These are phyloP conservation scores for Rosalia funebris DNA, from an alignment of 2,888 invertebrate genomes.

Conservation along the genomic window DNA sequence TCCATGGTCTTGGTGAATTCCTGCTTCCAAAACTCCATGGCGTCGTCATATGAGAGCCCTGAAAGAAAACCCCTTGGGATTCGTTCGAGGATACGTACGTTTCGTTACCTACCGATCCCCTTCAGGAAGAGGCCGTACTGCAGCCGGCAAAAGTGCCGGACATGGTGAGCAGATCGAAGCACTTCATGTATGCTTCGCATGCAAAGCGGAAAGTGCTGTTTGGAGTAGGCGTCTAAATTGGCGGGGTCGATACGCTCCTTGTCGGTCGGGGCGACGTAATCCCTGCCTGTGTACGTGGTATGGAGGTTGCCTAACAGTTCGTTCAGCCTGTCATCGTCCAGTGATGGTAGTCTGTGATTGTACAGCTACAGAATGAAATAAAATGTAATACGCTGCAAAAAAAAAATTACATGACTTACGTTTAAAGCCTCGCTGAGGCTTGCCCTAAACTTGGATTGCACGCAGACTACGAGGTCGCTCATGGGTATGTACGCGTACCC, in stretches of 20 bases:
- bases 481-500: slow-evolving; percentile 91
- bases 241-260: slow-evolving; percentile 52
- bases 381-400: no score
- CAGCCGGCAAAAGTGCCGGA: slow-evolving; percentile 86
- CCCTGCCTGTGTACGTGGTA: slow-evolving; percentile 84
- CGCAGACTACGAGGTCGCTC: slow-evolving; percentile 84
- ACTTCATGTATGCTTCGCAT: slow-evolving; percentile 91
- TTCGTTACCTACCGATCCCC: slow-evolving; percentile 65
- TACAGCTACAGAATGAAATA: no score
- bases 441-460: slow-evolving; percentile 79
- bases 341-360: slow-evolving; percentile 73
- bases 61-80: slow-evolving; percentile 27
- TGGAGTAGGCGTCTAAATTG: slow-evolving; percentile 77
- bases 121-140: slow-evolving; percentile 96
- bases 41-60: slow-evolving; percentile 90
- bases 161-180: slow-evolving; percentile 83
- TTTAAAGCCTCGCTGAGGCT: slow-evolving; percentile 76
- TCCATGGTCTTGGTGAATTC: slow-evolving; percentile 91
- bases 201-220: slow-evolving; percentile 92
- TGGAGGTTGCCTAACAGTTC: slow-evolving; percentile 80
- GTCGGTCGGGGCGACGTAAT: slow-evolving; percentile 71
- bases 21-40: slow-evolving; percentile 87
- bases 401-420: slow-evolving; percentile 68
- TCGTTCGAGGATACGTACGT: background rate
- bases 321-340: slow-evolving; percentile 86